Conservation (phyloP, 1,140 invertebrate species). For the Schmidtea mediterranea region DNA sequence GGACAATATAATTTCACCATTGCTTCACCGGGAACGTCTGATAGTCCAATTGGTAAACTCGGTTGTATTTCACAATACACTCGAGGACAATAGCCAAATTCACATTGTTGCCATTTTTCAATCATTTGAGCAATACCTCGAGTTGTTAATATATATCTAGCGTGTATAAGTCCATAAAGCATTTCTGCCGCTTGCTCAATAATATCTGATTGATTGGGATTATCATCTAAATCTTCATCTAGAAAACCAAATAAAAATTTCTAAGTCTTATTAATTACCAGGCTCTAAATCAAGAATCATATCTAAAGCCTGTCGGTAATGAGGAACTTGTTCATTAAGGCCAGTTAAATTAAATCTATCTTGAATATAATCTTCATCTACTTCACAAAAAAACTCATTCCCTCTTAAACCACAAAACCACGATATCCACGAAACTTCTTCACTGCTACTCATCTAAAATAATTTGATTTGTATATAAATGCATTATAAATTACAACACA, state of each 20-base stretch:
- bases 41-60: slow-evolving; percentile 82
- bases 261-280: slow-evolving; percentile 39
- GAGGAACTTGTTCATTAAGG: slow-evolving; percentile 93
- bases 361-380: slow-evolving; percentile 98
- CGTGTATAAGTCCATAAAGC: slow-evolving; percentile 96
- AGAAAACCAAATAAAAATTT: slow-evolving; percentile 9
- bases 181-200: slow-evolving; percentile 97
- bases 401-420: slow-evolving; percentile 96
- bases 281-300: slow-evolving; percentile 98
- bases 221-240: slow-evolving; percentile 51
- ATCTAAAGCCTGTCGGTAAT: slow-evolving; percentile 90
- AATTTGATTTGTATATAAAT: no score
- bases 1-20: slow-evolving; percentile 99
- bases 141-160: slow-evolving; percentile 94
- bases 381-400: slow-evolving; percentile 98
- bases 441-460: slow-evolving; percentile 99
- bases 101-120: slow-evolving; percentile 76
- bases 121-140: slow-evolving; percentile 85
- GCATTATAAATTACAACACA: no score
- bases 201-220: slow-evolving; percentile 87
- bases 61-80: slow-evolving; percentile 83
- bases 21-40: slow-evolving; percentile 87
- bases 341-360: slow-evolving; percentile 99
- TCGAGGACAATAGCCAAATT: slow-evolving; percentile 81
- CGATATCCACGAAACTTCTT: slow-evolving; percentile 98